phyloP scores from a whole-genome alignment of 2,888 invertebrate species.

The Liposcelis brunnea region DNA sequence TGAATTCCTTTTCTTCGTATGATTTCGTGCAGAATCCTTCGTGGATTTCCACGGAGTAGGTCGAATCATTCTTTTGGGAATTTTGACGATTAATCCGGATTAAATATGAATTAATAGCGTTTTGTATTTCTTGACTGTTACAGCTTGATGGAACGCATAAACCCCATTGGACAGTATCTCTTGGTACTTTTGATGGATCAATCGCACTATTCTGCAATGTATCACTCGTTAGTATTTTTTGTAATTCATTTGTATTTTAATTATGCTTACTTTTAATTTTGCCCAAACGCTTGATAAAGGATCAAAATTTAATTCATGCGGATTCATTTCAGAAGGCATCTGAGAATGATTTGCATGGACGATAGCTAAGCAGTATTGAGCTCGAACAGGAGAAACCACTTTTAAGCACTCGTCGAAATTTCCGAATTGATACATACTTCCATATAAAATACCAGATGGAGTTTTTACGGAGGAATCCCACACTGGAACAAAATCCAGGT shows the following conservation, averaged over 20 bases:
- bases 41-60: not conserved
- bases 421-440: not conserved
- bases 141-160: conserved; percentile 1
- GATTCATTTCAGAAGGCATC: not conserved
- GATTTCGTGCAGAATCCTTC: not conserved
- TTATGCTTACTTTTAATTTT: not conserved
- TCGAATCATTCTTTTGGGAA: not conserved
- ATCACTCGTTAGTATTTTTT: too few relatives aligned
- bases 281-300: not conserved
- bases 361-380: not conserved
- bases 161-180: not conserved
- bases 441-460: not conserved
- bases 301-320: not conserved
- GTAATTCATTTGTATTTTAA: not conserved
- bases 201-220: not conserved
- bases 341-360: not conserved
- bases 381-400: not conserved
- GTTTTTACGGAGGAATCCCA: not conserved
- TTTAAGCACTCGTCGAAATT: conserved; percentile 3
- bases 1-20: conserved; percentile 1
- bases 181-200: not conserved
- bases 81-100: not conserved
- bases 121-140: not conserved
- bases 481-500: not conserved
- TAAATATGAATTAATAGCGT: conserved; percentile 18